These are phyloP conservation scores for Dermolepida albohirtum DNA, from an alignment of 2,888 invertebrate genomes.

Conservation along the genomic window DNA sequence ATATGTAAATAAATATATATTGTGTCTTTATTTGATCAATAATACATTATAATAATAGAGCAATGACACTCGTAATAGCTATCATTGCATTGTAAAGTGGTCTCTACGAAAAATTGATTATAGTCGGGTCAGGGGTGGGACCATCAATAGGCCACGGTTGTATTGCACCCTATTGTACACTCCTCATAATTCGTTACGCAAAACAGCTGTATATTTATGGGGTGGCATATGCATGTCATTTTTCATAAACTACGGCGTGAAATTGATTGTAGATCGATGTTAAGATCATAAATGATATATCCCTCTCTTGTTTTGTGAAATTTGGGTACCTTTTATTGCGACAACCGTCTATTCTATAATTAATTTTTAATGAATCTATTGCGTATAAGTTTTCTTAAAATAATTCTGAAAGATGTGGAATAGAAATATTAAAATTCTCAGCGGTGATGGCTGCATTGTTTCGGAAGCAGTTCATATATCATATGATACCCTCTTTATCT, in stretches of 20 bases:
- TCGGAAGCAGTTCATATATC: too few relatives aligned
- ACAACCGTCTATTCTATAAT: too few relatives aligned
- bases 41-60: slow-evolving; percentile 37
- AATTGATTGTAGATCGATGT: slow-evolving; percentile 13
- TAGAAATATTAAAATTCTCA: too few relatives aligned
- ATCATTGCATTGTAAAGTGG: slow-evolving; percentile 42
- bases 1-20: slow-evolving; percentile 2
- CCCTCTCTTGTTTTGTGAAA: neutral
- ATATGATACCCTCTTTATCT: too few relatives aligned
- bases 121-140: slow-evolving; percentile 58
- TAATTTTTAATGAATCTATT: too few relatives aligned
- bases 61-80: slow-evolving; percentile 41
- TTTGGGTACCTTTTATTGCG: too few relatives aligned
- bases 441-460: too few relatives aligned
- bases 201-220: slow-evolving; percentile 58
- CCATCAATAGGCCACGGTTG: slow-evolving; percentile 46
- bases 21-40: slow-evolving; percentile 25
- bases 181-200: slow-evolving; percentile 61
- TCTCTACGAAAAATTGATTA: slow-evolving; percentile 63
- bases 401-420: too few relatives aligned
- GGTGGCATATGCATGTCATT: slow-evolving; percentile 39
- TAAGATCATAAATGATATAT: neutral
- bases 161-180: slow-evolving; percentile 49
- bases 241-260: slow-evolving; percentile 25
- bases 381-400: too few relatives aligned